Evolutionary conservation across 2,888 invertebrate genomes (phyloP), one percentile per base, ranked within the genome.

Genomic region (Sialis fuliginosa): DNA sequence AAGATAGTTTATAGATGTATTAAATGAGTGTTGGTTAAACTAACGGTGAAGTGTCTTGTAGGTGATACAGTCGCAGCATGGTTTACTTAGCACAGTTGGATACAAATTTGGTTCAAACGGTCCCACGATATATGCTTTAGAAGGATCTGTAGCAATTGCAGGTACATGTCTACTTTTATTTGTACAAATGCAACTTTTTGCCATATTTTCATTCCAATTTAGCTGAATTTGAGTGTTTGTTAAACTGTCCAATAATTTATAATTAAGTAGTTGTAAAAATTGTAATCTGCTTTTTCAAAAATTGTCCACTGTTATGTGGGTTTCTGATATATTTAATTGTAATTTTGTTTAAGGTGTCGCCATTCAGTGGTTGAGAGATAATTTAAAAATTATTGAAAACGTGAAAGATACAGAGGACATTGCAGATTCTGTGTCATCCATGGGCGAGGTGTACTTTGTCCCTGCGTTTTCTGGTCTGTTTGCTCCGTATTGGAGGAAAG

Each of bases 391-490:
- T 43, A 70, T 89, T 50, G 67, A 70, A 51, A 74, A 76, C 52
- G 70, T 80, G 33, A 64, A 69, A 31, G 81, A 87, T 57, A 74
- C 77, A 54, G 88, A 79, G 62, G 65, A 68, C 1, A 62, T 84
- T 48, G 81, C 83, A 2, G 63, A 69, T 44, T 62, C 65, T 43
- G 80, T 79, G 1, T 67, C 68, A 44, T 67, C 69, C 54, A 72
- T 75, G 1, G 85, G 86, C 37, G 91, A 86, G 55, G 83, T 95
- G 53, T 88, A 86, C 62, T 95, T 97, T 67, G 93, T 97, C 7
- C 95, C 96, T n/a, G 95, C 95, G 6, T 95, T 97, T 67, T 89
- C 90, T 52, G 97, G 96, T 0, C 68, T 97, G 6, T 95, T 90
- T 65, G 90, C 96, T 48, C 97, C 97, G 0, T 83, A 95, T 64